Percentiles rank a stretch among this genome's conserved stretches.
Conservation (phyloP, 2,113 vertebrate genomes). For the Oncorhynchus clarkii region DNA sequence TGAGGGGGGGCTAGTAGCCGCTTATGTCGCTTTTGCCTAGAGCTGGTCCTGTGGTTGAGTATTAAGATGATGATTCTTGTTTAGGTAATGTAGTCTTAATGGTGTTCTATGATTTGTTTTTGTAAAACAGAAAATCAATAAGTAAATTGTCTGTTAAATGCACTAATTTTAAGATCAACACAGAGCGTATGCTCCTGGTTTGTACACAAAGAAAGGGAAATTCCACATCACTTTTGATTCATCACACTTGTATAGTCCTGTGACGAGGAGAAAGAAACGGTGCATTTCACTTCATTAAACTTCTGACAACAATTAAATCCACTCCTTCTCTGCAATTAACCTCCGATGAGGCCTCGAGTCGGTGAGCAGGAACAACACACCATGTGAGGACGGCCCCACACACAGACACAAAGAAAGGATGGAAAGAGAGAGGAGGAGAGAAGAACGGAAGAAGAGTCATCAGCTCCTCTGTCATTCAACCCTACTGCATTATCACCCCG, state of each 20-base stretch:
- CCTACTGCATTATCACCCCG: constrained; percentile 20
- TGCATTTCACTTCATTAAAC: constrained; percentile 41
- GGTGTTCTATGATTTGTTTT: no score
- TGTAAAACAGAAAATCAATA: no score
- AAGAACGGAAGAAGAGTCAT: constrained; percentile 4
- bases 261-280: neutral
- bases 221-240: neutral
- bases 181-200: neutral
- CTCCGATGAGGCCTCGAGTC: constrained; percentile 38
- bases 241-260: neutral
- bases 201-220: neutral
- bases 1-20: no score
- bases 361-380: constrained; percentile 48
- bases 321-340: constrained; percentile 33
- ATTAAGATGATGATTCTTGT: no score
- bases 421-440: no score
- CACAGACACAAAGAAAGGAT: constrained; percentile 40
- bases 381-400: no score
- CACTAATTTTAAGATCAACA: neutral
- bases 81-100: no score
- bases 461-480: constrained; percentile 45
- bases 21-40: no score
- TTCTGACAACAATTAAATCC: constrained; percentile 27
- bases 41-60: no score
- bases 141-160: no score